Evolutionary conservation across 2,113 vertebrate genomes (phyloP).

Genomic region (Macrotis lagotis): DNA sequence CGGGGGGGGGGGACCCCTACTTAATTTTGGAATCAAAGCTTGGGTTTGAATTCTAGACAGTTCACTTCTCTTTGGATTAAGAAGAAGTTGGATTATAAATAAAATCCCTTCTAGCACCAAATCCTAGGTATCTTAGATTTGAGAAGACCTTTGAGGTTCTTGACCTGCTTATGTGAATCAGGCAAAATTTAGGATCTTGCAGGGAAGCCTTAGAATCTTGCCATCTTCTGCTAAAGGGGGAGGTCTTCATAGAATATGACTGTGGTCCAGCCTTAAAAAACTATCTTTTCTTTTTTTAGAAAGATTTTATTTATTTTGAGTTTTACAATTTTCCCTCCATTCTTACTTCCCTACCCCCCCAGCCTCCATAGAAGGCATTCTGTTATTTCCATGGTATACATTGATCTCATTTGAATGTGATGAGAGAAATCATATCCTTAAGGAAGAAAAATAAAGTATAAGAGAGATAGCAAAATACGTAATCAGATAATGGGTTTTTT

Average conservation of each 20-base stretch:
- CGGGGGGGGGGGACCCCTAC: neutral
- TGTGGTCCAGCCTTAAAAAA: conserved; percentile 33
- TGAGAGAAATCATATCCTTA: too few species aligned
- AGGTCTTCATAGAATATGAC: conserved; percentile 26
- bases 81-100: neutral
- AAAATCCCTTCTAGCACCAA: neutral
- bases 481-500: too few species aligned
- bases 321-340: too few species aligned
- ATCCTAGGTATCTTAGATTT: neutral
- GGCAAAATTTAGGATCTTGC: neutral
- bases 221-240: conserved; percentile 29
- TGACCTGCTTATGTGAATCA: too few species aligned
- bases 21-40: neutral
- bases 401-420: too few species aligned
- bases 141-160: neutral
- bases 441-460: too few species aligned
- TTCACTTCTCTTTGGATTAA: neutral
- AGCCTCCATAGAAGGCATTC: too few species aligned
- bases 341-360: too few species aligned
- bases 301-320: too few species aligned
- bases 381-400: too few species aligned
- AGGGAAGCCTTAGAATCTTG: conserved; percentile 47
- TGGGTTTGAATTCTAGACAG: neutral
- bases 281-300: too few species aligned
- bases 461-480: too few species aligned